Conservation (phyloP, 2,113 vertebrate genomes). For the Mesembrinibis cayennensis region DNA sequence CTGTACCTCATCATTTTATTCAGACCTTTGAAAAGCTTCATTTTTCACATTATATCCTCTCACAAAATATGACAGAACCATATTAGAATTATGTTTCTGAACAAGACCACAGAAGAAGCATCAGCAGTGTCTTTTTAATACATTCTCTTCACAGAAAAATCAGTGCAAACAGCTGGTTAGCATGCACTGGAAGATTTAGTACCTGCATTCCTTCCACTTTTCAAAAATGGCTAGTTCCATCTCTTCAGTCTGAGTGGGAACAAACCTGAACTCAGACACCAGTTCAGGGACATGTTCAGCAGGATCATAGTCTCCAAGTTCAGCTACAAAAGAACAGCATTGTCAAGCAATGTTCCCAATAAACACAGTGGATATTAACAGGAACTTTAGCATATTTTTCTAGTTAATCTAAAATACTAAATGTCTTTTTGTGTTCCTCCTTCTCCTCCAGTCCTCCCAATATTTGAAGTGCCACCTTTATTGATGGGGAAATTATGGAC, state of each 20-base stretch:
- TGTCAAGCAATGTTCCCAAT: neutral
- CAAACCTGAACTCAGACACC: constrained; percentile 96
- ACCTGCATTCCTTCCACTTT: constrained; percentile 97
- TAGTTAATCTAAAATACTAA: neutral
- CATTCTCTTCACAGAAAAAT: neutral
- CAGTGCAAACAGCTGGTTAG: neutral
- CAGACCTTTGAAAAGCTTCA: neutral
- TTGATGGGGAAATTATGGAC: neutral
- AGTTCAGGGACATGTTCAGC: constrained; percentile 88
- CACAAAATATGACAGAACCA: neutral
- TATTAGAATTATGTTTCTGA: neutral
- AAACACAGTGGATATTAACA: neutral
- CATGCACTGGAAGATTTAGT: neutral
- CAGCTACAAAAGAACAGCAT: constrained; percentile 77
- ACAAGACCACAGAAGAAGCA: neutral
- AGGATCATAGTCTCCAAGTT: constrained; percentile 93
- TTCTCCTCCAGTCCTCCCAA: neutral
- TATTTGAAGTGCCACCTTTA: neutral
- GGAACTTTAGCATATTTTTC: neutral
- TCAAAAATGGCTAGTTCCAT: constrained; percentile 91
- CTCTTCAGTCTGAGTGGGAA: constrained; percentile 90
- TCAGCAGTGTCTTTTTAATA: neutral
- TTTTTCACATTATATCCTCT: neutral
- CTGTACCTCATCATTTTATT: neutral
- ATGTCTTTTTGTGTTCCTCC: neutral